phyloP scores from a whole-genome alignment of 2,888 invertebrate species.

The Scaptomyza cyrtandrae region DNA sequence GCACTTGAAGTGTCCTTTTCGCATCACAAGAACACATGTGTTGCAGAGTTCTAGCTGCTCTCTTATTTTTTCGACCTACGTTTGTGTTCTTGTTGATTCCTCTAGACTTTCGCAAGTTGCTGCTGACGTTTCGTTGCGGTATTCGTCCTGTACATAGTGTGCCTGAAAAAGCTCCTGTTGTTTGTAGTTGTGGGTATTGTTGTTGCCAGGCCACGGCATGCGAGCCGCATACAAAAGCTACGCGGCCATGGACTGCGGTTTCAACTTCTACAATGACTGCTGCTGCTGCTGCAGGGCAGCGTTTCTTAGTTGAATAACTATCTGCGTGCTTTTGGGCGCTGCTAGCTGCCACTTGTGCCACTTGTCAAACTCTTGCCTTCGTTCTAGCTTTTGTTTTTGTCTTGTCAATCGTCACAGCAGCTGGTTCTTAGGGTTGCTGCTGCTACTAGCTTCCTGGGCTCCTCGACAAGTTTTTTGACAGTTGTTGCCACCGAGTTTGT shows the following conservation, averaged over 20 bases:
- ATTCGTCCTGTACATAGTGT: constrained; percentile 66
- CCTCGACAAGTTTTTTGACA: constrained; percentile 63
- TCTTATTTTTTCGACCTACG: constrained; percentile 22
- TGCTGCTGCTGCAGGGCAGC: not conserved
- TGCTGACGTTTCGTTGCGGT: constrained; percentile 42
- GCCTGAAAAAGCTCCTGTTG: constrained; percentile 32
- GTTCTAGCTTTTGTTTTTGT: constrained; percentile 63
- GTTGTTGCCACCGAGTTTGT: constrained; percentile 29
- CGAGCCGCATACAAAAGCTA: constrained; percentile 54
- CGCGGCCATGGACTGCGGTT: constrained; percentile 50
- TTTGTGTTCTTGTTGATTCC: constrained; percentile 42
- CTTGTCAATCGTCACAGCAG: constrained; percentile 78
- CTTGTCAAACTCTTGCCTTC: constrained; percentile 59
- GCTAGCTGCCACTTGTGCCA: constrained; percentile 56
- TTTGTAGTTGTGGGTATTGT: constrained; percentile 37
- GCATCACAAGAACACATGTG: constrained; percentile 74
- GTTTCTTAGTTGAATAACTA: constrained; percentile 36
- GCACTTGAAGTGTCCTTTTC: constrained; percentile 77
- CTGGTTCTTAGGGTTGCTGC: constrained; percentile 29
- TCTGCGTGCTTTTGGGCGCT: constrained; percentile 46
- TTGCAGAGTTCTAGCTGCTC: constrained; percentile 49
- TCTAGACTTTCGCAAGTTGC: constrained; percentile 43
- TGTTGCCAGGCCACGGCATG: constrained; percentile 55
- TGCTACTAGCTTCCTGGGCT: constrained; percentile 28
- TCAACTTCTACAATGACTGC: not conserved